Base-by-base conservation (phyloP, 1,140 invertebrate genomes). In the Mesaphorura yosii region DNA sequence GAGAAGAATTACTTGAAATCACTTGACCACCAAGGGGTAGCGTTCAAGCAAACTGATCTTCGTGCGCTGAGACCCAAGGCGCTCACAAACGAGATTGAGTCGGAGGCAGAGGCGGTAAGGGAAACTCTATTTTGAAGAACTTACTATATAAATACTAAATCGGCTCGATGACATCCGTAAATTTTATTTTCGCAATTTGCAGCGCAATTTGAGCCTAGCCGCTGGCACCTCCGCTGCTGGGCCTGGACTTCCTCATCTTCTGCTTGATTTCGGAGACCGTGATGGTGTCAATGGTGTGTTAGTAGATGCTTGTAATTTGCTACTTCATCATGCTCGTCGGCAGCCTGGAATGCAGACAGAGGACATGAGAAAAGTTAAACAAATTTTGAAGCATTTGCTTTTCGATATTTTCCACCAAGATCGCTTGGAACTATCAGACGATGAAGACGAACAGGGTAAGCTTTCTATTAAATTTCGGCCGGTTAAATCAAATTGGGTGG, bases 1-100 rank as follows among this genome's bases (percentile, higher is more conserved):
- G 93, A 98, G 70, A 96, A 96, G 69, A 96, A 92, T 71, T 97
- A 98, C 69, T 75, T 98, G 20, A 98, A 98, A 69, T 96, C 91
- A 12, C 71, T 98, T 6, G 95, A 99, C 73, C 92, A 98, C 73
- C 92, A 97, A 69, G 92, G 93, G 23, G 91, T 96, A 57, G 94
- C 92, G 67, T 98, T 99, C 68, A 98, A 98, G 68, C 92, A 94
- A 68, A 96, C 88, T 66, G 95, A 99, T 70, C 78, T 94, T 39
- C 97, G 98, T 68, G 84, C 85, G 4, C 74, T 98, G 31, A 78
- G 93, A n/a, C 93, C 89, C 1, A 98, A 98, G 71, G 85, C 83
- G 57, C 73, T 99, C 26, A 82, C 96, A 60, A 94, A 92, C 68
- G 93, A 98, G 73, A 91, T 98, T 59, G 93, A 98, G 71, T 10